These are phyloP conservation scores for Phocoena phocoena DNA, from an alignment of 2,113 vertebrate species.

Conservation along the genomic window DNA sequence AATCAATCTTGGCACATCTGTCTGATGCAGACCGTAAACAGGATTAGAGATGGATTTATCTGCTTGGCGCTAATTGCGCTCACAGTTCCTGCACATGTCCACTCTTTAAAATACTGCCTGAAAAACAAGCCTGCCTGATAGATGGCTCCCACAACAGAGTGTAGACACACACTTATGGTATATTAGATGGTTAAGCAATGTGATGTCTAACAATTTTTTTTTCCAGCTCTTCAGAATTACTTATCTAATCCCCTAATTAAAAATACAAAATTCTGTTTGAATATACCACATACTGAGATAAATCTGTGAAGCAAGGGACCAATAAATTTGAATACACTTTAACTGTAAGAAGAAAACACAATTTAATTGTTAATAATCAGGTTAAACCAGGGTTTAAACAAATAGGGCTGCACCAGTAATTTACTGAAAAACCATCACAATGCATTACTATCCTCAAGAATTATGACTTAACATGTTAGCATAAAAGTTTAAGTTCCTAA, in stretches of 20 bases:
- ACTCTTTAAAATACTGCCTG: constrained; percentile 80
- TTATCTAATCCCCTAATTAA: constrained; percentile 82
- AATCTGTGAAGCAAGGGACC: constrained; percentile 77
- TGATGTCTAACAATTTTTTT: constrained; percentile 68
- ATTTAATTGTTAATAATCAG: constrained; percentile 79
- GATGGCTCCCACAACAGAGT: constrained; percentile 76
- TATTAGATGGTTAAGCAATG: constrained; percentile 75
- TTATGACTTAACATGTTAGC: neutral
- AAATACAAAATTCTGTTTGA: constrained; percentile 83
- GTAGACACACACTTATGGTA: constrained; percentile 69
- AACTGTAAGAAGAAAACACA: constrained; percentile 75
- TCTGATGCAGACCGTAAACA: constrained; percentile 93
- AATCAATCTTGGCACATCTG: constrained; percentile 95
- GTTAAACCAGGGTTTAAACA: constrained; percentile 79
- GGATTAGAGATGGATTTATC: constrained; percentile 94
- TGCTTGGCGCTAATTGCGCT: constrained; percentile 94
- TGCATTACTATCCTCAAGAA: neutral
- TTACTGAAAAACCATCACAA: constrained; percentile 35
- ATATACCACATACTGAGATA: constrained; percentile 79
- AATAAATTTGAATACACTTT: constrained; percentile 80
- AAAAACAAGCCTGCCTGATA: constrained; percentile 79
- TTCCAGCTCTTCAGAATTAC: constrained; percentile 80
- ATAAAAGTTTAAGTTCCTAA: constrained; percentile 30
- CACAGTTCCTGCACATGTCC: constrained; percentile 92
- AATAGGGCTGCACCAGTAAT: constrained; percentile 54